Base-by-base conservation (phyloP, 2,113 vertebrate species). In the Thunnus maccoyii region DNA sequence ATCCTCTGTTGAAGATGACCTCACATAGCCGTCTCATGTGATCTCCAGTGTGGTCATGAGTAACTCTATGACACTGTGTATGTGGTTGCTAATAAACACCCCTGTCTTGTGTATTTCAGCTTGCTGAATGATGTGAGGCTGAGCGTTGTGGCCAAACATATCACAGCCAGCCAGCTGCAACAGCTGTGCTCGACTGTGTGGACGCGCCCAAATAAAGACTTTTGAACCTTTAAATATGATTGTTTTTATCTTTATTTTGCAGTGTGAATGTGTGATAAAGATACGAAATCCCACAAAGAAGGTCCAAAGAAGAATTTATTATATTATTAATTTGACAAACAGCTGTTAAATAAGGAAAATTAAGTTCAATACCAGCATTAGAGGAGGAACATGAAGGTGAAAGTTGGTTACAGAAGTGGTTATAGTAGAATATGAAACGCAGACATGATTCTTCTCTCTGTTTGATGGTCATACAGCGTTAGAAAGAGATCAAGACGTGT, bases 41-140 rank as follows among this genome's bases (percentile, higher is more conserved):
- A 87, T 88, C 66, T 71, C 22, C 3, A 8, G 65, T 62, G 80
- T 41, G 46, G 64, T 83, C 72, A 73, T 44, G 75, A 73, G 73
- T 46, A 78, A 44, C 63, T 73, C 67, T 30, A 51, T 71, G 57
- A 74, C 71, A 79, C 61, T 85, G 83, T 90, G 71, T 90, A 83
- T 47, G 61, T 52, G 80, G 91, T 89, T 92, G 88, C 88, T 90
- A 91, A 84, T 76, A 90, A 93, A 91, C 89, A 89, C 44, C 47
- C 46, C 52, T 55, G 51, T 84, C 74, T 80, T 51, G 48, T 90
- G 63, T 78, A 54, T 94, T 93, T 76, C 92, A 94, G 93, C 88
- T 87, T 11, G 81, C 89, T 27, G 93, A 95, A 70, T 94, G 89
- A 95, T 47, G 70, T 7, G 86, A 65, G 56, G 76, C 62, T 72